Evolutionary conservation across 1,140 invertebrate genomes (phyloP).

Genomic region (Hylaeus anthracinus): DNA sequence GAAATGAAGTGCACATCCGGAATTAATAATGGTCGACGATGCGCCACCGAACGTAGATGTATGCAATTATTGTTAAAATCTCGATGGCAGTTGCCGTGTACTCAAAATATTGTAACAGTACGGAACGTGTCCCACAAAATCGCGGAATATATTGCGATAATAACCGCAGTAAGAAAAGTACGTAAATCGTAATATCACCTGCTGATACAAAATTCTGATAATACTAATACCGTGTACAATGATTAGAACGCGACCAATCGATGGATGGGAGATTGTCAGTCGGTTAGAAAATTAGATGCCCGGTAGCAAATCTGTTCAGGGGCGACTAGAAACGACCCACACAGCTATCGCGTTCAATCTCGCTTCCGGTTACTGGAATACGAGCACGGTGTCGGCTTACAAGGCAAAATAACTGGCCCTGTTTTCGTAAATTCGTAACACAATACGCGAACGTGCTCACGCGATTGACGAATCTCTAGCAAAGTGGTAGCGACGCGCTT

Average conservation of each 20-base stretch:
- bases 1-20: no score
- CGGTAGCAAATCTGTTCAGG: not conserved
- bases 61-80: no score
- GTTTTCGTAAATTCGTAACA: constrained; percentile 37
- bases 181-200: no score
- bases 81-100: no score
- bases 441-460: not conserved
- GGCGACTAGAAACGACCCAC: not conserved
- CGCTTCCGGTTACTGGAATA: constrained; percentile 18
- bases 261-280: not conserved
- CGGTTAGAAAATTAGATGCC: not conserved
- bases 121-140: no score
- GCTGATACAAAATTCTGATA: no score
- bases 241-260: not conserved
- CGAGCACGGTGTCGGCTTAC: constrained; percentile 31
- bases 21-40: no score
- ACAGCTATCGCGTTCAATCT: constrained; percentile 15
- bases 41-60: no score
- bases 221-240: no score
- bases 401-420: constrained; percentile 7
- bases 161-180: no score
- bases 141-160: no score
- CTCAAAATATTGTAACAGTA: no score
- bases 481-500: not conserved
- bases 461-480: constrained; percentile 25